Evolutionary conservation across 2,888 invertebrate genomes (phyloP).

Genomic region (Gisinianus flammeolus): DNA sequence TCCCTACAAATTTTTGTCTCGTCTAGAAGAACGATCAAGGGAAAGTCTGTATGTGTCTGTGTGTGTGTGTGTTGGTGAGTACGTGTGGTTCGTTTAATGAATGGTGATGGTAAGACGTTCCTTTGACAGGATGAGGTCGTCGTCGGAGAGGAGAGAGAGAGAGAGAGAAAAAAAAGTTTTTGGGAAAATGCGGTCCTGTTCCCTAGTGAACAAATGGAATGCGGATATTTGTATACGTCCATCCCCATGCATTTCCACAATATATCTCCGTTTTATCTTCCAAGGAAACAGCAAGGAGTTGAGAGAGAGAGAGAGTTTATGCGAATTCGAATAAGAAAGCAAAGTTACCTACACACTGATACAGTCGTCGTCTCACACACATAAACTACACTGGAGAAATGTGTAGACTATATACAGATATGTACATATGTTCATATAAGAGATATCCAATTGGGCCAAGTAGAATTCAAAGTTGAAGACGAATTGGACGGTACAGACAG

Average conservation of each 20-base stretch:
- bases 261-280: background rate
- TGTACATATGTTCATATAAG: no score
- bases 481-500: no score
- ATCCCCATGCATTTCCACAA: background rate
- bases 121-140: conserved; percentile 13
- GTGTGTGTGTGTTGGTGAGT: background rate
- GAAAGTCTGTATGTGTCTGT: background rate
- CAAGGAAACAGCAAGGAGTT: no score
- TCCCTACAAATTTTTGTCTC: background rate
- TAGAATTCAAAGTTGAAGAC: no score
- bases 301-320: background rate
- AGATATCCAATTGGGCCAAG: no score
- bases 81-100: background rate
- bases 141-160: conserved; percentile 9
- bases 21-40: background rate
- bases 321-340: no score
- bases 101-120: conserved; percentile 12
- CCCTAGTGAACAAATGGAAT: conserved; percentile 5
- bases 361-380: no score
- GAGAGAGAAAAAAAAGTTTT: conserved; percentile 23
- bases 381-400: no score
- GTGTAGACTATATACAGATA: no score
- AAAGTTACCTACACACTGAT: no score
- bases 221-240: background rate
- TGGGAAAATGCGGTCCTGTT: background rate